phyloP scores from a whole-genome alignment of 2,797 vertebrate species.

The Crenichthys baileyi region DNA sequence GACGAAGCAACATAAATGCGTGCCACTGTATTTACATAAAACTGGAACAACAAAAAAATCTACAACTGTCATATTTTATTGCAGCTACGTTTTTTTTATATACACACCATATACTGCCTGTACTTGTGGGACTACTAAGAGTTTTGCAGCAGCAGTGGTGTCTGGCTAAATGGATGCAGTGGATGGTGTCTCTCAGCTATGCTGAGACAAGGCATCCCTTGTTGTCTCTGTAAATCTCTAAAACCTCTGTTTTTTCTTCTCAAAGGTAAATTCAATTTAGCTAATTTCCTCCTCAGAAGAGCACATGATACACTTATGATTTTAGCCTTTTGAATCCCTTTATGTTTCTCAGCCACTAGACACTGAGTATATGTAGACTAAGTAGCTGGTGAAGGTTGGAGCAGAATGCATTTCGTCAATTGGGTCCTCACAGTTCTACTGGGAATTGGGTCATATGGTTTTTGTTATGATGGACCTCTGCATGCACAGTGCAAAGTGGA shows the following conservation, averaged over 20 bases:
- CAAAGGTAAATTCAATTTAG: constrained; percentile 65
- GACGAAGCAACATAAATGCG: too few relatives aligned
- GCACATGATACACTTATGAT: constrained; percentile 80
- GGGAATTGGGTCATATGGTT: constrained; percentile 25
- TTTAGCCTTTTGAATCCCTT: not conserved
- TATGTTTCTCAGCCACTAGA: not conserved
- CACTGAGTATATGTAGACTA: not conserved
- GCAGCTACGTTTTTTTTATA: too few relatives aligned
- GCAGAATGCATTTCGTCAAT: constrained; percentile 44
- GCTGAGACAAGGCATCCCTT: not conserved
- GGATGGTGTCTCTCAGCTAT: not conserved
- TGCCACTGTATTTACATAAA: too few relatives aligned
- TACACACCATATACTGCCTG: too few relatives aligned
- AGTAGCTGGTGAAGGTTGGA: not conserved
- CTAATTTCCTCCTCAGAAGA: constrained; percentile 48
- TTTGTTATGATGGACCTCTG: constrained; percentile 66
- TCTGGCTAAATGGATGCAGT: not conserved
- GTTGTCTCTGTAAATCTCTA: not conserved
- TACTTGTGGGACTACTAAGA: not conserved
- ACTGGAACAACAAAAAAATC: too few relatives aligned
- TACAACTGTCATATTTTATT: too few relatives aligned
- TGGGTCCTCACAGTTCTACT: constrained; percentile 55
- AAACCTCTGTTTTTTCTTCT: not conserved
- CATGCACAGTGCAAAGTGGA: constrained; percentile 84
- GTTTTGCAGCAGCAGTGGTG: not conserved